Percentiles rank a stretch among this genome's conserved stretches.
These are phyloP conservation scores for Drosophila incognita DNA, from an alignment of 2,888 invertebrate species.

Conservation along the genomic window DNA sequence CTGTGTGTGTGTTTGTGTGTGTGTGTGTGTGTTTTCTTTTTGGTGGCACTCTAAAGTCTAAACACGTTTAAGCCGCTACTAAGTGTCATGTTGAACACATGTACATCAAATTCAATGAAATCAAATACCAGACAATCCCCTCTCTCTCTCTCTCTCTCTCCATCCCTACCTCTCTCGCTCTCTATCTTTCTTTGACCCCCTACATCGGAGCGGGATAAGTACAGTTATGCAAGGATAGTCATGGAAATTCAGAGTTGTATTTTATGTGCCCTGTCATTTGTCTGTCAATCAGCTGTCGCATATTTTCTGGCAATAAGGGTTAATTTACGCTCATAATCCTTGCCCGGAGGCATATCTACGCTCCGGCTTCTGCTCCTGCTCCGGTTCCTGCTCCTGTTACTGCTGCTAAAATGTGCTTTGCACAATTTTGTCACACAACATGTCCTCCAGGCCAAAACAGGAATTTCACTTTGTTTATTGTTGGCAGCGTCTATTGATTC, in stretches of 20 bases:
- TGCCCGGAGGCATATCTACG: conserved; percentile 36
- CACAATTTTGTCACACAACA: conserved; percentile 68
- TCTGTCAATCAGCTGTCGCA: conserved; percentile 80
- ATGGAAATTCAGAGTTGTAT: conserved; percentile 36
- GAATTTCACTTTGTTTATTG: conserved; percentile 49
- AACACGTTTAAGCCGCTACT: conserved; percentile 71
- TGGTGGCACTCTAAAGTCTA: conserved; percentile 53
- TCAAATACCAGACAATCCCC: conserved; percentile 48
- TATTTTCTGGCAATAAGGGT: conserved; percentile 79
- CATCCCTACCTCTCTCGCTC: neutral
- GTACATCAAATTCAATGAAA: conserved; percentile 76
- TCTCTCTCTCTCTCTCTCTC: neutral
- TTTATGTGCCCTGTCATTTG: conserved; percentile 76
- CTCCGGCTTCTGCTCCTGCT: neutral
- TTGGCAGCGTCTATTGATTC: conserved; percentile 63
- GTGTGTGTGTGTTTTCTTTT: conserved; percentile 20
- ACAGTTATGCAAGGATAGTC: conserved; percentile 31
- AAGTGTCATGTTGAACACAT: conserved; percentile 77
- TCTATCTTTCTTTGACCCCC: neutral
- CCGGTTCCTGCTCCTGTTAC: neutral
- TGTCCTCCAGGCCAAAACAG: conserved; percentile 51
- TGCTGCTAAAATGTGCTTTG: conserved; percentile 48
- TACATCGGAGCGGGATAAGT: conserved; percentile 11
- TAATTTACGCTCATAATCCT: conserved; percentile 81
- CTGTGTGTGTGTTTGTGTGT: neutral